Percentiles rank a stretch among this genome's conserved stretches.
Evolutionary conservation across 2,113 vertebrate species (phyloP).

Genomic region (Tapirus terrestris): DNA sequence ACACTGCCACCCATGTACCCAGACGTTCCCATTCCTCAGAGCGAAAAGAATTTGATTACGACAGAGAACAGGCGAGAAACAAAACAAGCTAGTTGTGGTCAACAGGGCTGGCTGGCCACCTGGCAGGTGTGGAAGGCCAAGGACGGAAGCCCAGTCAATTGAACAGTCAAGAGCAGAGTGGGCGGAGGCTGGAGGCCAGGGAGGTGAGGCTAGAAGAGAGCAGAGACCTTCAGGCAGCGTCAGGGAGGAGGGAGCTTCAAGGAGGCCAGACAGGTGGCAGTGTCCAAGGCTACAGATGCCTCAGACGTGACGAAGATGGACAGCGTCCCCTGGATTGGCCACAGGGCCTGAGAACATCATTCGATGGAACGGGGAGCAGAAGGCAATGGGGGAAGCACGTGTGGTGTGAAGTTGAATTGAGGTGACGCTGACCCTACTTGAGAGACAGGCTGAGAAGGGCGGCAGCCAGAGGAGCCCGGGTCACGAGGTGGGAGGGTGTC

Average conservation of each 20-base stretch:
- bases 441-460: background rate
- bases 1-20: fast-evolving
- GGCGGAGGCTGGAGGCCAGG: background rate
- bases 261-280: background rate
- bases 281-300: too few species aligned
- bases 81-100: fast-evolving
- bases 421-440: background rate
- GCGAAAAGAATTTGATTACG: background rate
- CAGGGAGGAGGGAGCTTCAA: background rate
- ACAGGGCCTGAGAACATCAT: background rate
- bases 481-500: background rate
- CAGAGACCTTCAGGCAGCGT: background rate
- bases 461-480: background rate
- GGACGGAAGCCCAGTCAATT: fast-evolving
- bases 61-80: background rate
- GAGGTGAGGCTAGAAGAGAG: fast-evolving
- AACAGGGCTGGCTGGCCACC: fast-evolving
- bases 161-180: background rate
- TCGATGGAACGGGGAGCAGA: fast-evolving
- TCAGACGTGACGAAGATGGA: background rate
- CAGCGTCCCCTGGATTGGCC: background rate
- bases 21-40: background rate
- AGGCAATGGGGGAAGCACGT: background rate
- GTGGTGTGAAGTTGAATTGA: background rate
- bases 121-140: too few species aligned